Evolutionary conservation across 1,140 invertebrate genomes (phyloP), one percentile per base, ranked within the genome.

Genomic region (Hyposmocoma kahamanoa): DNA sequence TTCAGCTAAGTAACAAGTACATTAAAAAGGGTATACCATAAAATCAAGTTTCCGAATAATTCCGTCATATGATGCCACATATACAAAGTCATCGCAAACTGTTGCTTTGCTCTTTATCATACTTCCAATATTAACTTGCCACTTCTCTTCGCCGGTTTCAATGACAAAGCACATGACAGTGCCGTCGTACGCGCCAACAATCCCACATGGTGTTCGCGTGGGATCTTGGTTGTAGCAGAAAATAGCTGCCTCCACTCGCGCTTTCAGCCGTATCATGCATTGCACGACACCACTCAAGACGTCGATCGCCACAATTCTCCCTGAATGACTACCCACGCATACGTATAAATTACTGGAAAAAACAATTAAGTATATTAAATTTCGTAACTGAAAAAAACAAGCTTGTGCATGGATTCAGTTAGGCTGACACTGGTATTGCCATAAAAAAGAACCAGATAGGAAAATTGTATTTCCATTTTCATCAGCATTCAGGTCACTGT

Each of bases 1-100:
- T n/a, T n/a, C n/a, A n/a, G n/a, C n/a, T n/a, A n/a, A n/a, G n/a
- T n/a, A n/a, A n/a, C n/a, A 26, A 26, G 24, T 26, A 26, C 24
- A 26, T 6, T 26, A 11, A 26, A 26, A 26, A 26, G 24, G n/a
- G n/a, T n/a, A 45, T 88, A 92, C 92, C 73, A 85, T 39, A 17
- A 86, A 59, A 68, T 88, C 75, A 50, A 93, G 66, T 55, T 89
- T 90, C 59, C 92, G 90, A 13, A 93, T 55, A 62, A 85, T 68
- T 34, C 88, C 87, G 68, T 94, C 92, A 70, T 94, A 93, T 24
- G 92, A 90, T 13, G 92, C 93, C 56, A 93, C 77, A 65, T 90
- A 89, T 26, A 93, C 67, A 4, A 60, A 54, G 46, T 67, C 70
- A 13, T 75, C 71, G 48, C 73, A 83, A 50, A 79, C 70, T 39